phyloP scores from a whole-genome alignment of 2,888 invertebrate genomes.

The Phortica okadai region DNA sequence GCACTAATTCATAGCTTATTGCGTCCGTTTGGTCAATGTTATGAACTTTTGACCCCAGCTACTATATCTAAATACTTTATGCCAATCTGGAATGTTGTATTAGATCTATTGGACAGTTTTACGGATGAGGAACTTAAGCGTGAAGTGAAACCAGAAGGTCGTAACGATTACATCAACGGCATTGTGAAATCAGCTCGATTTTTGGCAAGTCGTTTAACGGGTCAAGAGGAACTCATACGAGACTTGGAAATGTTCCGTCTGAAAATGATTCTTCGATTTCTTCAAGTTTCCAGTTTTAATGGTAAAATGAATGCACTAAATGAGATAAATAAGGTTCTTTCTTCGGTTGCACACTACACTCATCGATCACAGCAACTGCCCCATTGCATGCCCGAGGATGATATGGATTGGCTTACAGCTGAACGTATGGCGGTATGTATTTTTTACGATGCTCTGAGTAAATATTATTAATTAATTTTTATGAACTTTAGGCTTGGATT shows the following conservation, averaged over 20 bases:
- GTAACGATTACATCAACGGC: slow-evolving; percentile 96
- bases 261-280: slow-evolving; percentile 94
- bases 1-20: slow-evolving; percentile 88
- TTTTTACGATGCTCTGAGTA: slow-evolving; percentile 12
- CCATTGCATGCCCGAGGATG: slow-evolving; percentile 84
- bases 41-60: slow-evolving; percentile 91
- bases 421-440: slow-evolving; percentile 92
- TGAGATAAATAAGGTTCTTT: slow-evolving; percentile 97
- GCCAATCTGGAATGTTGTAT: slow-evolving; percentile 94
- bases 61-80: slow-evolving; percentile 95
- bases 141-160: slow-evolving; percentile 94
- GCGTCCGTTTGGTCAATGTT: slow-evolving; percentile 94
- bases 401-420: slow-evolving; percentile 94
- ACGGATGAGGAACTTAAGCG: slow-evolving; percentile 97
- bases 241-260: slow-evolving; percentile 95
- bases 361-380: slow-evolving; percentile 81
- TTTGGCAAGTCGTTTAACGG: slow-evolving; percentile 89
- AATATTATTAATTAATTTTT: slow-evolving; percentile 37
- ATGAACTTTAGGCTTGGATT: slow-evolving; percentile 88
- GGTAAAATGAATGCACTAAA: slow-evolving; percentile 99
- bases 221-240: slow-evolving; percentile 85
- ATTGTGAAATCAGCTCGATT: slow-evolving; percentile 95
- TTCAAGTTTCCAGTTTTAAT: slow-evolving; percentile 98
- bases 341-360: slow-evolving; percentile 92
- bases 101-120: slow-evolving; percentile 91